Percentiles rank a stretch among this genome's conserved stretches.
These are phyloP conservation scores for Tanytarsus gracilentus DNA, from an alignment of 2,888 invertebrate species.

Conservation along the genomic window DNA sequence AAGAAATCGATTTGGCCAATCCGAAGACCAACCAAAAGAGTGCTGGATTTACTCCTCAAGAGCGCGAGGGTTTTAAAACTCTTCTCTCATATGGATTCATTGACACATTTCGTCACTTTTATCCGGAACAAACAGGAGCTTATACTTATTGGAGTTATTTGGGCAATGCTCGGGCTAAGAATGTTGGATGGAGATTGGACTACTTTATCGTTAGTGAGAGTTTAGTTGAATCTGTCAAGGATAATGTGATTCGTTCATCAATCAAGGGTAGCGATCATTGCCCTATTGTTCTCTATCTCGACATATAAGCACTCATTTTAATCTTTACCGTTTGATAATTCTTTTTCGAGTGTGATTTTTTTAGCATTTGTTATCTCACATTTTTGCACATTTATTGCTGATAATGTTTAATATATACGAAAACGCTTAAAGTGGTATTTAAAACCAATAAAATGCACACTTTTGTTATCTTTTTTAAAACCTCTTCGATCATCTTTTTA, in stretches of 20 bases:
- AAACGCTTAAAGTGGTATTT: no score
- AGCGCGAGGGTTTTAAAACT: slow-evolving; percentile 82
- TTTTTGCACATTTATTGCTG: no score
- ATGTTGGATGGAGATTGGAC: slow-evolving; percentile 66
- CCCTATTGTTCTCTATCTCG: slow-evolving; percentile 71
- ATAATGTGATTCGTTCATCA: slow-evolving; percentile 68
- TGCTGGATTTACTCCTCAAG: slow-evolving; percentile 93
- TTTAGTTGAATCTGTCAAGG: slow-evolving; percentile 67
- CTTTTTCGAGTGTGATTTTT: background rate
- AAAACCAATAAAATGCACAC: no score
- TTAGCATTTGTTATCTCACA: background rate
- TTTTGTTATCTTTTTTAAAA: no score
- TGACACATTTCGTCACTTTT: slow-evolving; percentile 77
- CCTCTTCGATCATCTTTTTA: no score
- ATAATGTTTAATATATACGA: no score
- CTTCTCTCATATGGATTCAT: slow-evolving; percentile 73
- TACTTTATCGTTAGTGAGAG: slow-evolving; percentile 86
- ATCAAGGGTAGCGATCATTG: slow-evolving; percentile 95
- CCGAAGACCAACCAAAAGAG: slow-evolving; percentile 86
- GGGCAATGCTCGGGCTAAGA: slow-evolving; percentile 49
- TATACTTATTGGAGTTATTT: slow-evolving; percentile 97
- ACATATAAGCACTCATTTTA: slow-evolving; percentile 38
- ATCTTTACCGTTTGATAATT: background rate
- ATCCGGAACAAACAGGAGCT: slow-evolving; percentile 71
- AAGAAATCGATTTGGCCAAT: slow-evolving; percentile 89